Evolutionary conservation across 1,140 invertebrate genomes (phyloP).

Genomic region (Ips nitidus): DNA sequence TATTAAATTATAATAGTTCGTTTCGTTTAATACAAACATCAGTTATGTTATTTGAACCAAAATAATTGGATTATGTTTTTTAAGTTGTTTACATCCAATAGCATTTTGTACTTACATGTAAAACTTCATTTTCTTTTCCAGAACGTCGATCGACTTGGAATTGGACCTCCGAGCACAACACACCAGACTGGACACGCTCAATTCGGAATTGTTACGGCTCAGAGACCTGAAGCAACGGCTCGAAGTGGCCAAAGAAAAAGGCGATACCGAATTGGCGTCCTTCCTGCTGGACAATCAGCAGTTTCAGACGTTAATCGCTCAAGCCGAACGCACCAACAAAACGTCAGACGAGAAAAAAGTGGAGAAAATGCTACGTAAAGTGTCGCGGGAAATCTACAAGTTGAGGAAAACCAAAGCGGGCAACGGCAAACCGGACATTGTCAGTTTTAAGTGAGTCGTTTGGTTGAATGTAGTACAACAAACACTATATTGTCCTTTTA

Average conservation of each 20-base stretch:
- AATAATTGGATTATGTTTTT: too few species aligned
- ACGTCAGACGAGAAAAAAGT: conserved; percentile 75
- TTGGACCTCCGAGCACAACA: conserved; percentile 90
- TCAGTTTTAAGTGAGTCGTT: conserved; percentile 86
- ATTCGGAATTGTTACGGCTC: conserved; percentile 80
- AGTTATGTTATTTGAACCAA: too few species aligned
- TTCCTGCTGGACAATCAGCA: conserved; percentile 87
- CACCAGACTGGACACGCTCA: conserved; percentile 74
- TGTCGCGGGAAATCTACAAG: conserved; percentile 87
- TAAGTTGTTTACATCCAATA: too few species aligned
- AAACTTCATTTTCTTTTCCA: too few species aligned
- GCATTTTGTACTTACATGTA: too few species aligned
- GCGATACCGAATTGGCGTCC: conserved; percentile 74
- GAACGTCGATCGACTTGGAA: conserved; percentile 87
- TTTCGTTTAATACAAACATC: too few species aligned
- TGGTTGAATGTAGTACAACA: background rate
- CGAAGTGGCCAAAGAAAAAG: conserved; percentile 73
- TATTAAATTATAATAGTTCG: too few species aligned
- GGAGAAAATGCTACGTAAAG: conserved; percentile 80
- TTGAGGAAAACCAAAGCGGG: conserved; percentile 82
- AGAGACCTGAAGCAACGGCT: conserved; percentile 76
- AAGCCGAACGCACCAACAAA: conserved; percentile 65
- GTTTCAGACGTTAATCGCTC: conserved; percentile 74
- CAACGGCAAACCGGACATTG: conserved; percentile 86
- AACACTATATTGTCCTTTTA: background rate